A percentile compares a stretch with the other conserved stretches of the same genome.
phyloP scores from a whole-genome alignment of 2,797 vertebrate genomes.

The Amniataba percoides region DNA sequence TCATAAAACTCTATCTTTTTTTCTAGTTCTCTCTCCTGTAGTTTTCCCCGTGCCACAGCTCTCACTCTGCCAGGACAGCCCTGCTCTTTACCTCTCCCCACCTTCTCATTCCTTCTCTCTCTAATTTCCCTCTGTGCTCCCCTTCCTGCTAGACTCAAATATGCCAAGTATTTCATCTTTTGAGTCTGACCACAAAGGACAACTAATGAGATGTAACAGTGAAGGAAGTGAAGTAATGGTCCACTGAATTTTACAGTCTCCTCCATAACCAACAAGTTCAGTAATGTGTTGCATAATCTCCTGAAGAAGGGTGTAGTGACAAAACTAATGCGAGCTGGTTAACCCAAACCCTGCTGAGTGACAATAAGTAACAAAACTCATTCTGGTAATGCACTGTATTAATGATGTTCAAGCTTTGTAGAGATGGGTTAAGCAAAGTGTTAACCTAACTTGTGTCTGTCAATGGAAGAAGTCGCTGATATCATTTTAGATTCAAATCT shows the following conservation, averaged over 20 bases:
- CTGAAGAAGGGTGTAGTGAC: slow-evolving; percentile 19
- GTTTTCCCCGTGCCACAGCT: not conserved
- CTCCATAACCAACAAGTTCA: not conserved
- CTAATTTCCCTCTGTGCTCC: slow-evolving; percentile 35
- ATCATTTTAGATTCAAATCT: slow-evolving; percentile 3
- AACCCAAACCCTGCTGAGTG: slow-evolving; percentile 45
- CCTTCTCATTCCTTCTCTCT: slow-evolving; percentile 28
- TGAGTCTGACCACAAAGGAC: not conserved
- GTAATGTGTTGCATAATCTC: slow-evolving; percentile 12
- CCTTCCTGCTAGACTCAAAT: slow-evolving; percentile 30
- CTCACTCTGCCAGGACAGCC: slow-evolving; percentile 3
- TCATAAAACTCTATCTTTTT: slow-evolving; percentile 22
- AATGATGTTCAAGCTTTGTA: slow-evolving; percentile 24
- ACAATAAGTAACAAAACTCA: slow-evolving; percentile 38
- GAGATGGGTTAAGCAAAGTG: slow-evolving; percentile 3
- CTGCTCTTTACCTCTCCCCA: slow-evolving; percentile 14
- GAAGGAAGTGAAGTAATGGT: not conserved
- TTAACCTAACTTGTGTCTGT: slow-evolving; percentile 12
- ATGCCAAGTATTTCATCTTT: slow-evolving; percentile 37
- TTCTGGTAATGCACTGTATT: slow-evolving; percentile 12
- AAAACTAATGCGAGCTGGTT: slow-evolving; percentile 50
- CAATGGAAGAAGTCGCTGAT: not conserved
- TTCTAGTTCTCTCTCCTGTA: slow-evolving; percentile 6
- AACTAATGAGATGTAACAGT: not conserved
- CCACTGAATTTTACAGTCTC: not conserved